These are phyloP conservation scores for Beroe ovata DNA, from an alignment of 37 sponge, comb jelly and placozoan genomes.

Conservation along the genomic window DNA sequence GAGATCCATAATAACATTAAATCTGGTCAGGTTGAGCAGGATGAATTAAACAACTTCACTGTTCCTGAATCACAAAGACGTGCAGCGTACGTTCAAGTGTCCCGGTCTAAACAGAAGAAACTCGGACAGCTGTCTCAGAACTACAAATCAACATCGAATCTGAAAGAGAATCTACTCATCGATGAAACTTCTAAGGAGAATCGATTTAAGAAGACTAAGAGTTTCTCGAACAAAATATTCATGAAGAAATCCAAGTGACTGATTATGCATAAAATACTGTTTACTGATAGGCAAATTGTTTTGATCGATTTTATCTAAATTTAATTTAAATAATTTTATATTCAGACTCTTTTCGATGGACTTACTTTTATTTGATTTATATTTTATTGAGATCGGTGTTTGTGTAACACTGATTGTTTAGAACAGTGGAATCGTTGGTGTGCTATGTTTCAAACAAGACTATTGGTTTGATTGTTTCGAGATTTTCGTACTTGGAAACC, in stretches of 20 bases:
- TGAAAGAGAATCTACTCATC: not conserved
- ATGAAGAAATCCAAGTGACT: not conserved
- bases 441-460: too few species aligned
- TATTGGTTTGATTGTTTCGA: too few species aligned
- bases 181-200: conserved; percentile 9
- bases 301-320: too few species aligned
- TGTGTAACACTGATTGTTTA: too few species aligned
- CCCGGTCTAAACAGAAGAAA: conserved; percentile 2
- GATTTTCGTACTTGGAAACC: too few species aligned
- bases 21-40: conserved; percentile 8
- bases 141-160: conserved; percentile 42
- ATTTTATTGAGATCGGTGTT: too few species aligned
- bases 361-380: not conserved
- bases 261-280: too few species aligned
- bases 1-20: too few species aligned
- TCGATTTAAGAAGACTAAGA: conserved; percentile 15
- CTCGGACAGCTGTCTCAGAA: not conserved
- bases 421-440: too few species aligned
- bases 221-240: conserved; percentile 38
- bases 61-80: conserved; percentile 9
- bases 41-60: not conserved
- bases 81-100: conserved; percentile 39
- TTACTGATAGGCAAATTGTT: not conserved
- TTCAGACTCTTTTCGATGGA: not conserved
- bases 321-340: not conserved